A percentile compares a stretch with the other conserved stretches of the same genome.
These are phyloP conservation scores for Coccyzus lansbergi DNA, from an alignment of 2,797 vertebrate species.

Conservation along the genomic window DNA sequence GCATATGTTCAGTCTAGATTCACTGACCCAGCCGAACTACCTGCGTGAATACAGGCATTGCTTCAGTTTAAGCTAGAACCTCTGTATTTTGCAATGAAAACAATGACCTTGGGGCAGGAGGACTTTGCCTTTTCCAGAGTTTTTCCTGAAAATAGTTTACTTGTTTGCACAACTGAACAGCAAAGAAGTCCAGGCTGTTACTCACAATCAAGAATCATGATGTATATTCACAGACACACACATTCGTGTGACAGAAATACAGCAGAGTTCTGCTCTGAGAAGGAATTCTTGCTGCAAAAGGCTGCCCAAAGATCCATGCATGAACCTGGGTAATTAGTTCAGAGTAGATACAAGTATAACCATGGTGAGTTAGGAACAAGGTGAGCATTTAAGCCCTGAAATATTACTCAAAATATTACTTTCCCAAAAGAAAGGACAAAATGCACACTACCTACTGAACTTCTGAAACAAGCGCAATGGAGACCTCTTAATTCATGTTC, in stretches of 20 bases:
- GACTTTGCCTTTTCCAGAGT: background rate
- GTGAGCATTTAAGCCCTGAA: background rate
- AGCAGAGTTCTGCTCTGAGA: background rate
- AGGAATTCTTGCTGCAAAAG: background rate
- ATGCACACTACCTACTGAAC: background rate
- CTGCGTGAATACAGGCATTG: background rate
- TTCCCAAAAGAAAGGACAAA: background rate
- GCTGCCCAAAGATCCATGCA: background rate
- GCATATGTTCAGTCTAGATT: background rate
- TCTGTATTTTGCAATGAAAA: background rate
- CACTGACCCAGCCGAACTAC: background rate
- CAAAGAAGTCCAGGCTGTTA: background rate
- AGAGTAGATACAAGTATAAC: background rate
- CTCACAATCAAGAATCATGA: background rate
- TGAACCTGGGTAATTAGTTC: background rate
- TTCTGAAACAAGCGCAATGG: background rate
- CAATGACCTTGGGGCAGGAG: fast-evolving
- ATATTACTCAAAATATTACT: background rate
- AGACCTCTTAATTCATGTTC: background rate
- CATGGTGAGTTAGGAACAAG: background rate
- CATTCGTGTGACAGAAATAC: background rate
- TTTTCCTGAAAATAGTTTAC: background rate
- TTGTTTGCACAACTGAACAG: background rate
- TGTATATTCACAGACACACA: background rate
- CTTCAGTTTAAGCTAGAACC: background rate